Conservation (phyloP, 2,113 vertebrate species). For the Lepus europaeus region DNA sequence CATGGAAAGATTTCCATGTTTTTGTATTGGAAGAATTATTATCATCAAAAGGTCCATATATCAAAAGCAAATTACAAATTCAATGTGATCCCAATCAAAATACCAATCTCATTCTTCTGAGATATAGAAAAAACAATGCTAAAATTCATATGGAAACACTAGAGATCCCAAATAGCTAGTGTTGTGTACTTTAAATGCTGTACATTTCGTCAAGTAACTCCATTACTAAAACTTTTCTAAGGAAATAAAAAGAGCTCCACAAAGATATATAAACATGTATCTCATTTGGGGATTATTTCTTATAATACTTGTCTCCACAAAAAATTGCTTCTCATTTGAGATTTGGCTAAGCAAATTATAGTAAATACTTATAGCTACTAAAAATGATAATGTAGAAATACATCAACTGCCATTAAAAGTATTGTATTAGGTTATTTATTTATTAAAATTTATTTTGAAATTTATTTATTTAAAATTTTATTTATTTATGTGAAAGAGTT, state of each 20-base stretch:
- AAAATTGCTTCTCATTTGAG: not conserved
- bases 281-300: conserved; percentile 14
- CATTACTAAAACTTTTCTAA: conserved; percentile 9
- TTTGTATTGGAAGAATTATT: too few species aligned
- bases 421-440: not conserved
- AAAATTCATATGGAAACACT: too few species aligned
- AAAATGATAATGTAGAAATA: conserved; percentile 20
- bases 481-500: too few species aligned
- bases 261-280: not conserved
- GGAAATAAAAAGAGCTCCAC: not conserved
- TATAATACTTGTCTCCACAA: not conserved
- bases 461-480: too few species aligned
- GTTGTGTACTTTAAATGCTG: not conserved
- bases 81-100: too few species aligned
- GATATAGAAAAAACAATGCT: too few species aligned
- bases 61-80: too few species aligned
- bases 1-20: too few species aligned
- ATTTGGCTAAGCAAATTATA: conserved; percentile 33
- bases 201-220: not conserved
- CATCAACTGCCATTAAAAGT: not conserved
- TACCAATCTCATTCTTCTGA: too few species aligned
- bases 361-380: not conserved
- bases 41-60: too few species aligned
- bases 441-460: too few species aligned
- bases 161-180: too few species aligned